Percentiles rank a stretch among this genome's conserved stretches.
These are phyloP conservation scores for Microtus pennsylvanicus DNA, from an alignment of 2,113 vertebrate species.

Conservation along the genomic window DNA sequence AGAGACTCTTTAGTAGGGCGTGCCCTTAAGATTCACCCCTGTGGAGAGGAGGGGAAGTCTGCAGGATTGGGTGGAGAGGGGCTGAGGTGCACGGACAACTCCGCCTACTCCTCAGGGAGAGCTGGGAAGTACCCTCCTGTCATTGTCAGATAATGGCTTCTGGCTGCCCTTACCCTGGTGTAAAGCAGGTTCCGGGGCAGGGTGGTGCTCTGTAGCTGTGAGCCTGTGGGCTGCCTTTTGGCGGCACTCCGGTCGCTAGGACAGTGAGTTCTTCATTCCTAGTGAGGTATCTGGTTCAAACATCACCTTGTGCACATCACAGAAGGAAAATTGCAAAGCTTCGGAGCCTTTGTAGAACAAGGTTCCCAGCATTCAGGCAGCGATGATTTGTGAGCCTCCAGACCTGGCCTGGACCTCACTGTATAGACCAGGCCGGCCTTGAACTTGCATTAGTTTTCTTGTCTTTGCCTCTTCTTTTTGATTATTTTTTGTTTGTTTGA, in stretches of 20 bases:
- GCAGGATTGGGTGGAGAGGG: not conserved
- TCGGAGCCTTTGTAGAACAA: not conserved
- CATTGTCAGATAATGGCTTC: not conserved
- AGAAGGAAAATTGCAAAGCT: not conserved
- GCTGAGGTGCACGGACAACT: fast-evolving
- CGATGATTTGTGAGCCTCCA: not conserved
- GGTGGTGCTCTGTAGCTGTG: too few relatives aligned
- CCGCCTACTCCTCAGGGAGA: not conserved
- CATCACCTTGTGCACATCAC: not conserved
- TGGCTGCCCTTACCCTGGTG: not conserved
- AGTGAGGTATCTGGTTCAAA: not conserved
- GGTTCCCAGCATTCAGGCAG: not conserved
- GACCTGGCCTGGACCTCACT: not conserved
- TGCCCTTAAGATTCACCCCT: not conserved
- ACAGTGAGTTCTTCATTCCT: not conserved
- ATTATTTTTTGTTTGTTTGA: too few relatives aligned
- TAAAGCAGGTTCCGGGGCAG: not conserved
- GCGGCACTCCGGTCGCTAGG: not conserved
- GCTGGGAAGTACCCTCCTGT: not conserved
- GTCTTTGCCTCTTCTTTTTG: not conserved
- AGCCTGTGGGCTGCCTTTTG: not conserved
- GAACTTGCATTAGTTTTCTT: not conserved
- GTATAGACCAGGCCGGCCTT: not conserved
- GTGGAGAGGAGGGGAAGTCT: not conserved
- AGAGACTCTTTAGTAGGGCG: slow-evolving; percentile 25